phyloP scores from a whole-genome alignment of 2,113 vertebrate species.

The Phyllostomus discolor region DNA sequence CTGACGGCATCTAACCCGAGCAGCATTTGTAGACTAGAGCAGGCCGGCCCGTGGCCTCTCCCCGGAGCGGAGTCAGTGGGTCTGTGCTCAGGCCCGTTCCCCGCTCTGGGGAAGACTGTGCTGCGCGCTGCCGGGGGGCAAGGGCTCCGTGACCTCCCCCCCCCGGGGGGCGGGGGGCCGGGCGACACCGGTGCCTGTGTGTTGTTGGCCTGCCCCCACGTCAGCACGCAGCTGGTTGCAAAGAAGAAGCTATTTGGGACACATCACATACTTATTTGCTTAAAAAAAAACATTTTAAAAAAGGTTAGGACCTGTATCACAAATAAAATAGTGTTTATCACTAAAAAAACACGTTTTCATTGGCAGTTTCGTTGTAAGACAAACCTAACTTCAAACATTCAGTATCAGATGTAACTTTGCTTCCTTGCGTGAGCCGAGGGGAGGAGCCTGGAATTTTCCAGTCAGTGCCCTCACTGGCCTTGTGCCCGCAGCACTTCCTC shows the following conservation, averaged over 20 bases:
- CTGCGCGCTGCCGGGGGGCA: background rate
- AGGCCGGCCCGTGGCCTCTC: background rate
- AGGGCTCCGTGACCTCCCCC: background rate
- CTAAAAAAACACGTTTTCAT: background rate
- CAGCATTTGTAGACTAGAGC: background rate
- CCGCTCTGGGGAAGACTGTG: background rate
- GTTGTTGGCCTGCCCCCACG: background rate
- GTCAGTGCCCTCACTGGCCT: background rate
- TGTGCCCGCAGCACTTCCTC: background rate
- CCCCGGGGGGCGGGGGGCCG: background rate
- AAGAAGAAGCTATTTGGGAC: background rate
- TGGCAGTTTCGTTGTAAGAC: background rate
- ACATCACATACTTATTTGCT: background rate
- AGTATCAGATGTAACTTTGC: background rate
- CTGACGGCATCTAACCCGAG: background rate
- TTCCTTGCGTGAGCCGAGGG: background rate
- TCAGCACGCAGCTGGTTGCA: background rate
- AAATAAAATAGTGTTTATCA: background rate
- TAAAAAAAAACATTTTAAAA: conserved; percentile 13
- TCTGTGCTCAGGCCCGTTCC: background rate
- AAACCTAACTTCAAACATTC: background rate
- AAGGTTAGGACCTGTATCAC: background rate
- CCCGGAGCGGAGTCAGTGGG: background rate
- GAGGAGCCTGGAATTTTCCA: background rate
- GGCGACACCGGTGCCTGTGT: background rate